Base-by-base conservation (phyloP, 2,888 invertebrate genomes). In the Zootermopsis nevadensis region DNA sequence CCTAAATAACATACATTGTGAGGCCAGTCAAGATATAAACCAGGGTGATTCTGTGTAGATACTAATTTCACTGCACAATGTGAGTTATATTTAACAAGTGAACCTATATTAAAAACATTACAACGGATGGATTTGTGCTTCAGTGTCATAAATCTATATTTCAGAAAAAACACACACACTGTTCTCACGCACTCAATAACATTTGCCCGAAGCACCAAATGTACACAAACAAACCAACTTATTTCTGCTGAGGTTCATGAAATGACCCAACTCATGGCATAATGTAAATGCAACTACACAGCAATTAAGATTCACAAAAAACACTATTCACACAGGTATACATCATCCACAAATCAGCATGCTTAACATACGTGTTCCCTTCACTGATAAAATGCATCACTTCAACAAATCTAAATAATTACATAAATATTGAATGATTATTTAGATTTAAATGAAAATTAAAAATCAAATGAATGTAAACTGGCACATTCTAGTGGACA, bases 11-110 rank as follows among this genome's bases (percentile, higher is more conserved):
- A 48, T 76, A 74, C 24, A 76, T 30, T 42, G 76, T 31, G 33
- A 55, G 77, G 77, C 77, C 31, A 77, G 77, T 55, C 24, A 22
- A 33, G 55, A 30, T 7, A 42, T 42, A 69, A 76, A 77, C 77
- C 77, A 77, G 77, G 77, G 77, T 77, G 77, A 77, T 77, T 77
- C 77, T 77, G 77, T 77, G 27, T 19, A 8, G n/a, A n/a, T 53
- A 53, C 6, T 60, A 27, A 60, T 60, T n/a, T 27, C n/a, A 60
- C 60, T 60, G 60, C 60, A 31, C 2, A 69, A 33, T 69, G 31
- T 8, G 67, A 31, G 69, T 69, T 22, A 69, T 69, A 69, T 19
- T 33, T 30, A 69, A 69, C 33, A 69, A 69, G 69, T 69, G 69
- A 69, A 33, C 27, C n/a, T 69, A 69, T 19, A 69, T 33, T 69